A percentile compares a stretch with the other conserved stretches of the same genome.
These are phyloP conservation scores for Lapara coniferarum DNA, from an alignment of 2,888 invertebrate genomes.

Conservation along the genomic window DNA sequence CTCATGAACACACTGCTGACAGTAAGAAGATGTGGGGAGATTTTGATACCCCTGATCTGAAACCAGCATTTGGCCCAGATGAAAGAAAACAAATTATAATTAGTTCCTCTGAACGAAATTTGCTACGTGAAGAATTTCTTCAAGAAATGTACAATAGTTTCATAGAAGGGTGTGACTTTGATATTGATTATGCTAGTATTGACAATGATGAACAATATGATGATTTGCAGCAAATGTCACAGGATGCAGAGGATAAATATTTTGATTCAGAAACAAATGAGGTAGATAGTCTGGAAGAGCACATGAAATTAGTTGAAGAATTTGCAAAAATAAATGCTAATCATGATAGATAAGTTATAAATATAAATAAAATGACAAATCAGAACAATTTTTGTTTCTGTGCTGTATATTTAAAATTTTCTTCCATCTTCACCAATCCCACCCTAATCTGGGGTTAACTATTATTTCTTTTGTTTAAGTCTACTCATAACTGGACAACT, in stretches of 20 bases:
- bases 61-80: conserved; percentile 58
- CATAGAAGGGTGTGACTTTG: conserved; percentile 90
- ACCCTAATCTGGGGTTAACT: no score
- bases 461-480: no score
- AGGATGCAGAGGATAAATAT: conserved; percentile 95
- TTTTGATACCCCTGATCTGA: conserved; percentile 75
- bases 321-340: conserved; percentile 56
- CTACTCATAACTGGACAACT: no score
- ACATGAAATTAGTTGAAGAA: conserved; percentile 68
- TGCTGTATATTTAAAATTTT: no score
- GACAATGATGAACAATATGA: conserved; percentile 93
- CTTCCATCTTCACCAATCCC: no score
- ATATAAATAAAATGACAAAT: no score
- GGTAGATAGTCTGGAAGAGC: conserved; percentile 69
- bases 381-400: conserved; percentile 29
- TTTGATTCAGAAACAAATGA: conserved; percentile 93
- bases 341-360: conserved; percentile 38
- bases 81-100: conserved; percentile 67
- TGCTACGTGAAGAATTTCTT: conserved; percentile 91
- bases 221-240: conserved; percentile 85
- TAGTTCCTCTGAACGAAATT: conserved; percentile 83
- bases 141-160: conserved; percentile 94
- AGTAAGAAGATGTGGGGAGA: conserved; percentile 80
- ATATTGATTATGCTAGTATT: conserved; percentile 92
- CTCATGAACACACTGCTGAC: conserved; percentile 36